Conservation (phyloP, 2,113 vertebrate species). For the Orthonyx spaldingii region DNA sequence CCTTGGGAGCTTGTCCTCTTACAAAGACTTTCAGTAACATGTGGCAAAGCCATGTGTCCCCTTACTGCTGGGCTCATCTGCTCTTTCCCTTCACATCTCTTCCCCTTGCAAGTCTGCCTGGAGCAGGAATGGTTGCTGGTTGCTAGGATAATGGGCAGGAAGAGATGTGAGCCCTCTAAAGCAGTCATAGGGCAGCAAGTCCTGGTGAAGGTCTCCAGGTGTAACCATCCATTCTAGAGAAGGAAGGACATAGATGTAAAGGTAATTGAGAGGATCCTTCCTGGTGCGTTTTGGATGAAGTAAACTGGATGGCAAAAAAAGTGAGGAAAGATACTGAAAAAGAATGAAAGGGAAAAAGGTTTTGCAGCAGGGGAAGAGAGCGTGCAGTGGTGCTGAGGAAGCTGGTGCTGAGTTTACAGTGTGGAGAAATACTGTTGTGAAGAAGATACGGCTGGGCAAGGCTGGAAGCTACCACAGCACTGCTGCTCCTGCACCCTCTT, state of each 20-base stretch:
- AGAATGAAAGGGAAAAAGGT: background rate
- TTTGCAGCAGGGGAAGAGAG: background rate
- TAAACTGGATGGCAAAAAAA: background rate
- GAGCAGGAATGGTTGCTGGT: background rate
- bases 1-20: background rate
- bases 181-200: background rate
- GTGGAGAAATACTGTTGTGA: background rate
- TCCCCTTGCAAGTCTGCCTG: background rate
- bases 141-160: background rate
- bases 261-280: background rate
- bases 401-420: background rate
- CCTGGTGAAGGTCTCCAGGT: background rate
- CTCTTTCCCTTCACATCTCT: background rate
- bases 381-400: background rate
- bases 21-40: background rate
- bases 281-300: background rate
- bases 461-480: background rate
- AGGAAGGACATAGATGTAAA: background rate
- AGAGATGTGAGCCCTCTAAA: background rate
- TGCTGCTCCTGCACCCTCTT: background rate
- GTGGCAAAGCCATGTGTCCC: background rate
- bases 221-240: background rate
- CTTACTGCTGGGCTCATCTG: background rate
- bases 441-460: background rate
- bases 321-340: background rate